A percentile compares a stretch with the other conserved stretches of the same genome.
phyloP scores from a whole-genome alignment of 2,113 vertebrate genomes.

The Cromileptes altivelis region DNA sequence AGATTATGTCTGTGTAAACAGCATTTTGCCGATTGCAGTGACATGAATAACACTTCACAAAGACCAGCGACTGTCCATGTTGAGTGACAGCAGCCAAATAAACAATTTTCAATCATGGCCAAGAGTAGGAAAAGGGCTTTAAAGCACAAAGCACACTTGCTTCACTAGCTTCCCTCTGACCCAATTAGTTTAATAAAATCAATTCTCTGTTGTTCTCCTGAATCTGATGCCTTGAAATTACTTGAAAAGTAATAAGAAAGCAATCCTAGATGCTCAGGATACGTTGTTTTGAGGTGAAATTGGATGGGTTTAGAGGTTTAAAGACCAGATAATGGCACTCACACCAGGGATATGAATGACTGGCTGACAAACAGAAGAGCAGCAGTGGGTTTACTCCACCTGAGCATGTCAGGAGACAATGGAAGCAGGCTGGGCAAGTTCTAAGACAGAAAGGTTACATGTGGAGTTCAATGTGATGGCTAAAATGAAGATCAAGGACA shows the following conservation, averaged over 20 bases:
- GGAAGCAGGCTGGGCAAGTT: background rate
- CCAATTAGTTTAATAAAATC: slow-evolving; percentile 28
- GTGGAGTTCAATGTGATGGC: background rate
- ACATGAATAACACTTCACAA: background rate
- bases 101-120: too few species aligned
- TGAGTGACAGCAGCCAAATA: background rate
- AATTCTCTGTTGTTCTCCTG: background rate
- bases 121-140: background rate
- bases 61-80: background rate
- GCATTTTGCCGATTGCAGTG: background rate
- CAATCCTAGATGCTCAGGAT: background rate
- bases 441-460: background rate
- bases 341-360: background rate
- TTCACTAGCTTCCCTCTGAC: slow-evolving; percentile 10
- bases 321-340: background rate
- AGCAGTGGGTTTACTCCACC: background rate
- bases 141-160: slow-evolving; percentile 11
- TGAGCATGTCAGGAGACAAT: background rate
- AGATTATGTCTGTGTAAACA: background rate
- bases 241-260: slow-evolving; percentile 3
- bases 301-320: background rate
- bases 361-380: background rate
- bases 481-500: background rate
- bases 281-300: background rate
- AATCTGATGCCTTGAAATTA: slow-evolving; percentile 5